Evolutionary conservation across 2,797 vertebrate genomes (phyloP).

Genomic region (Tapera naevia): DNA sequence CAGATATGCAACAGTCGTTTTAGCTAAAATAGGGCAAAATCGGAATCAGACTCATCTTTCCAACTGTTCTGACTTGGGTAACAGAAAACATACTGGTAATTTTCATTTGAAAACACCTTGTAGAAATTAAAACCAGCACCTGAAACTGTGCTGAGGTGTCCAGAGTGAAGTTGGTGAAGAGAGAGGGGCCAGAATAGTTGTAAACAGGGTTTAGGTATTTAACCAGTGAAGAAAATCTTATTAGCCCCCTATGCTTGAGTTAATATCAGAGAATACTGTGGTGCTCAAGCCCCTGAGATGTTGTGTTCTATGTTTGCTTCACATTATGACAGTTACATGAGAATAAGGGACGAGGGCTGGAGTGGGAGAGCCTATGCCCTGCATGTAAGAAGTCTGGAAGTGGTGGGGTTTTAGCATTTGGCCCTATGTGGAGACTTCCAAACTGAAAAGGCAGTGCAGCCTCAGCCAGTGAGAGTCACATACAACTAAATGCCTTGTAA

Average conservation of each 20-base stretch:
- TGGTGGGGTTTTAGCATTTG: background rate
- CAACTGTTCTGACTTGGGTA: background rate
- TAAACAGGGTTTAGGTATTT: background rate
- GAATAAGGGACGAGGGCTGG: background rate
- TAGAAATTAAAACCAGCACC: background rate
- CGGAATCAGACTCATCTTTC: background rate
- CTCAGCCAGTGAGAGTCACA: background rate
- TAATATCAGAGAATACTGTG: background rate
- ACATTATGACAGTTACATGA: background rate
- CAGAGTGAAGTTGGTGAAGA: background rate
- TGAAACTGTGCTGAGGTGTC: background rate
- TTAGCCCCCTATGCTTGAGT: background rate
- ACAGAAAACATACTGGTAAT: background rate
- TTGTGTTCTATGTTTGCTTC: background rate
- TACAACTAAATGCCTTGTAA: background rate
- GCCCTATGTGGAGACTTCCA: background rate
- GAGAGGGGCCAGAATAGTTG: background rate
- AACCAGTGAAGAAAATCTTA: background rate
- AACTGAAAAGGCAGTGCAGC: background rate
- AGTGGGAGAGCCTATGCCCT: background rate
- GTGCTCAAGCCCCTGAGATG: background rate
- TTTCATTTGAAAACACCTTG: background rate
- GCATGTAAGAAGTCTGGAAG: background rate
- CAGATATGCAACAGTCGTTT: background rate
- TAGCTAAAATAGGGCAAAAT: background rate